Evolutionary conservation across 2,888 invertebrate species (phyloP).

Genomic region (Leucozona laternaria): DNA sequence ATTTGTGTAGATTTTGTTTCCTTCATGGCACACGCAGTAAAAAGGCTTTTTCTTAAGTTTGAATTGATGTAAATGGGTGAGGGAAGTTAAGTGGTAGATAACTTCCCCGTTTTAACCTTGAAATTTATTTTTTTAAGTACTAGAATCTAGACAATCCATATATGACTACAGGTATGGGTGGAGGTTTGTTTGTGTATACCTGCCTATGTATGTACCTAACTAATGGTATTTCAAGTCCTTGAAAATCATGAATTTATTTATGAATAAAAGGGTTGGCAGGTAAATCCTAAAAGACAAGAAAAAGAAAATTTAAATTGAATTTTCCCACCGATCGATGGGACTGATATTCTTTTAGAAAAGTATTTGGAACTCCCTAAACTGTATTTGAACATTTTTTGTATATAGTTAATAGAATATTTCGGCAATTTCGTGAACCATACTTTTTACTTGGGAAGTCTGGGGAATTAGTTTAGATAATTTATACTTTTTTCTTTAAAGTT

Average conservation of each 20-base stretch:
- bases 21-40: neutral
- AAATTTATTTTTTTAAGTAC: neutral
- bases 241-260: neutral
- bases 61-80: neutral
- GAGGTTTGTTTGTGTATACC: neutral
- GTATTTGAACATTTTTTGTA: too few species aligned
- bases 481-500: too few species aligned
- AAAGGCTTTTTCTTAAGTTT: conserved; percentile 2
- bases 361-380: too few species aligned
- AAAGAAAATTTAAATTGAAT: neutral
- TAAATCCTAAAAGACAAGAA: neutral
- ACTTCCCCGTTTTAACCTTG: neutral
- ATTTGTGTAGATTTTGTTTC: neutral
- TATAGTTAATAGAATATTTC: too few species aligned
- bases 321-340: too few species aligned
- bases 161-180: neutral
- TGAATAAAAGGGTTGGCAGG: neutral
- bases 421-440: too few species aligned
- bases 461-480: too few species aligned
- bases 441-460: too few species aligned
- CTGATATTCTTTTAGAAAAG: too few species aligned
- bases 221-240: neutral
- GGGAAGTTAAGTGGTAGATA: neutral
- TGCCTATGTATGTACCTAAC: neutral
- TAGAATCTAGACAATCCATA: neutral